Evolutionary conservation across 2,797 vertebrate species (phyloP).

Genomic region (Anguilla pacifica): DNA sequence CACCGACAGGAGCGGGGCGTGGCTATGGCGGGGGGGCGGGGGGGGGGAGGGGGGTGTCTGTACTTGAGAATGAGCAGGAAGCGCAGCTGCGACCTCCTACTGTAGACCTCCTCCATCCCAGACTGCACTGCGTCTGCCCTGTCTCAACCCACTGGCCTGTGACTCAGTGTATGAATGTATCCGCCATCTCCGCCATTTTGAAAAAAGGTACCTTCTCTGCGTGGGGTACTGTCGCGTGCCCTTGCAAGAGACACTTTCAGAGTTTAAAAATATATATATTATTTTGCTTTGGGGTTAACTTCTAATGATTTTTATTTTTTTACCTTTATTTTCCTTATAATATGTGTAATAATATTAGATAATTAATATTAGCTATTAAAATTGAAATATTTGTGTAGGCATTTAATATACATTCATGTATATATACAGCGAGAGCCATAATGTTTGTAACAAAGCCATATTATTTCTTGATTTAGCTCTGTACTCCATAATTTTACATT

Average conservation of each 20-base stretch:
- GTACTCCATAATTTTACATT: no score
- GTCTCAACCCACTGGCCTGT: conserved; percentile 5
- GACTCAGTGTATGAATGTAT: conserved; percentile 14
- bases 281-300: neutral
- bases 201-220: neutral
- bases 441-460: no score
- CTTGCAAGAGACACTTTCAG: neutral
- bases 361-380: neutral
- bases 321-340: conserved; percentile 17
- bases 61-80: no score
- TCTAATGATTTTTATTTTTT: conserved; percentile 24
- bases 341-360: conserved; percentile 19
- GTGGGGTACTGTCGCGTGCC: neutral
- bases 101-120: neutral
- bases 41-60: neutral
- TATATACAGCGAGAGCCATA: no score
- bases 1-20: neutral
- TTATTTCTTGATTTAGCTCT: no score
- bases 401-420: neutral
- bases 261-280: neutral
- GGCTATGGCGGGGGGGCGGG: neutral
- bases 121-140: neutral
- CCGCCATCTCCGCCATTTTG: neutral
- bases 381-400: neutral
- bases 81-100: no score